Conservation (phyloP, 2,797 vertebrate species). For the Phataginus tricuspis region DNA sequence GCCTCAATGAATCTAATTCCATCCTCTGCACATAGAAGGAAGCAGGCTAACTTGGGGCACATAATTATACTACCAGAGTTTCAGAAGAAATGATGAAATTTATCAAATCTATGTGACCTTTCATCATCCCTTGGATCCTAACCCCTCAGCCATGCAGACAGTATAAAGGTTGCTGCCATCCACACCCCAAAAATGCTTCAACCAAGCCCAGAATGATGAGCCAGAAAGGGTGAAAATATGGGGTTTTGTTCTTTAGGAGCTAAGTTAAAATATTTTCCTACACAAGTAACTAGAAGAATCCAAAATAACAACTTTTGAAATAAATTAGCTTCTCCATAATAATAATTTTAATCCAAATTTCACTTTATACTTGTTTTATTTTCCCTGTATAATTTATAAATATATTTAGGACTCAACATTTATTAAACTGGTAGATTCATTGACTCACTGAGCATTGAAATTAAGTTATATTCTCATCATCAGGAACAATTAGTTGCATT, state of each 20-base stretch:
- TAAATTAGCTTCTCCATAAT: background rate
- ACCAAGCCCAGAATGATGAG: background rate
- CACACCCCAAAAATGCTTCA: background rate
- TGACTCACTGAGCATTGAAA: background rate
- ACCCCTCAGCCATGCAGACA: background rate
- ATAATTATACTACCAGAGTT: background rate
- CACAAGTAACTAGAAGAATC: background rate
- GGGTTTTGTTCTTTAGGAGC: background rate
- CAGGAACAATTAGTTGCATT: background rate
- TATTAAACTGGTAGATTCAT: background rate
- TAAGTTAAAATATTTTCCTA: background rate
- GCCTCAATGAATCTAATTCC: constrained; percentile 37
- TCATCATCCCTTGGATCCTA: background rate
- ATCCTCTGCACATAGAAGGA: background rate
- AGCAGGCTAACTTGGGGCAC: background rate
- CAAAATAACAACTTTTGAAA: background rate
- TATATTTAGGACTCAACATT: background rate
- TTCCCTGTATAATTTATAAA: background rate
- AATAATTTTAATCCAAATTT: background rate
- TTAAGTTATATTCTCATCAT: background rate
- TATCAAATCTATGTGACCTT: background rate
- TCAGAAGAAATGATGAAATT: background rate
- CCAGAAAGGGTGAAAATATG: background rate
- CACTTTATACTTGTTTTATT: background rate
- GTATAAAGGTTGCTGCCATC: background rate